These are phyloP conservation scores for Dyspetes luteomarginatus DNA, from an alignment of 2,888 invertebrate species.

Conservation along the genomic window DNA sequence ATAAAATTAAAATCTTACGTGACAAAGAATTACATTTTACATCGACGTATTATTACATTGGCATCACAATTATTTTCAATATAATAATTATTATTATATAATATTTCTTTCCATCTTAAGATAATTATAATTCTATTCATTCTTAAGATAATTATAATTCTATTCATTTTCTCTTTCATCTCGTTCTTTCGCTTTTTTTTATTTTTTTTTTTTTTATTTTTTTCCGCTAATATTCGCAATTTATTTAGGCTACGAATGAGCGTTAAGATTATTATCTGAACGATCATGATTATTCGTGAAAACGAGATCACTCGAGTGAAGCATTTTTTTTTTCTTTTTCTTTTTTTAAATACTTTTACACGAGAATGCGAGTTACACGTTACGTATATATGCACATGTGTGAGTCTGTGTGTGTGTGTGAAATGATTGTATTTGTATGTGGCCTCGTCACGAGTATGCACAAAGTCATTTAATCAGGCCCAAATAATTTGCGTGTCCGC, in stretches of 20 bases:
- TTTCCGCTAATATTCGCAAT: neutral
- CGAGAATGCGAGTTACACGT: constrained; percentile 4
- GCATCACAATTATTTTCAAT: constrained; percentile 66
- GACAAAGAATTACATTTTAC: constrained; percentile 63
- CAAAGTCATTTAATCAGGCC: constrained; percentile 32
- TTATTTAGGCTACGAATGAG: neutral
- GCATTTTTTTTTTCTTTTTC: constrained; percentile 7
- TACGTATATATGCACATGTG: too few species aligned
- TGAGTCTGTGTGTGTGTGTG: constrained; percentile 21
- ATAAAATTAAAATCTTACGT: constrained; percentile 33
- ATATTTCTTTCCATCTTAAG: too few species aligned
- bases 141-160: constrained; percentile 23
- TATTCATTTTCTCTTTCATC: constrained; percentile 41
- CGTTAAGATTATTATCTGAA: constrained; percentile 29
- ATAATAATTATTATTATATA: too few species aligned
- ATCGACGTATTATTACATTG: constrained; percentile 57
- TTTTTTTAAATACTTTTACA: neutral
- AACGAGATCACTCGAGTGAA: constrained; percentile 57
- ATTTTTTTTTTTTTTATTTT: neutral
- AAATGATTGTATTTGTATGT: neutral
- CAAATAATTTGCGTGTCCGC: constrained; percentile 38
- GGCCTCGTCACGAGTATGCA: constrained; percentile 7
- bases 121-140: constrained; percentile 25
- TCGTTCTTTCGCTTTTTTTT: constrained; percentile 2
- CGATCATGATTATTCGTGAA: constrained; percentile 39